Base-by-base conservation (phyloP, 1,140 invertebrate species). In the Pantala flavescens region DNA sequence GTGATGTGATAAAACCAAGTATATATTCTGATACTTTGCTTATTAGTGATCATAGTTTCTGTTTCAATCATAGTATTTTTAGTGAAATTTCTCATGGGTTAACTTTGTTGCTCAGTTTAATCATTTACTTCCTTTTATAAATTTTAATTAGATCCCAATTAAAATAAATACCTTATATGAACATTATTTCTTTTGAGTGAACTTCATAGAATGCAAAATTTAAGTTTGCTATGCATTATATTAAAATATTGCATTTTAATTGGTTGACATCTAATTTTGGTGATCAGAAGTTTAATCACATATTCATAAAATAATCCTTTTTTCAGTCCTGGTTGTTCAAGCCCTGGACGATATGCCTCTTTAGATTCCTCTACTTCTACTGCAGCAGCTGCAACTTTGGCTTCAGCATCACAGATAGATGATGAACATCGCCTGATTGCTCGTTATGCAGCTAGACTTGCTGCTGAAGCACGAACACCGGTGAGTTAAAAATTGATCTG, bases 361-460 rank as follows among this genome's bases (percentile, higher is more conserved):
- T 12, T 63, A 5, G 49, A 63, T 21, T 63, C 49, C 14, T 63
- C 49, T 19, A 63, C 49, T 7, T 63, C 49, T 12, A 63, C 49
- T 63, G 49, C 49, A 63, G 49, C 49, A 19, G 49, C 82, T 71
- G 84, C 81, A 77, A 86, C 81, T 76, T 79, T 83, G 79, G 81
- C 82, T 80, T 82, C 79, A 78, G 80, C 77, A 79, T 82, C 81
- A 79, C 82, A 88, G 81, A 79, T 89, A 78, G 96, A 98, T 84
- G 97, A 98, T 83, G 97, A 98, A 83, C 97, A 99, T 83, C 88
- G 95, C 77, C 87, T 98, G 74, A 98, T 99, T 81, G 97, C 97
- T 55, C 86, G 96, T 78, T 99, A 98, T 84, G 95, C 97, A 23
- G 95, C 96, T 12, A 86, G 95, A 79, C 85, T 99, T 72, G 96